These are phyloP conservation scores for Agrypnia vestita DNA, from an alignment of 1,140 invertebrate species.

Conservation along the genomic window DNA sequence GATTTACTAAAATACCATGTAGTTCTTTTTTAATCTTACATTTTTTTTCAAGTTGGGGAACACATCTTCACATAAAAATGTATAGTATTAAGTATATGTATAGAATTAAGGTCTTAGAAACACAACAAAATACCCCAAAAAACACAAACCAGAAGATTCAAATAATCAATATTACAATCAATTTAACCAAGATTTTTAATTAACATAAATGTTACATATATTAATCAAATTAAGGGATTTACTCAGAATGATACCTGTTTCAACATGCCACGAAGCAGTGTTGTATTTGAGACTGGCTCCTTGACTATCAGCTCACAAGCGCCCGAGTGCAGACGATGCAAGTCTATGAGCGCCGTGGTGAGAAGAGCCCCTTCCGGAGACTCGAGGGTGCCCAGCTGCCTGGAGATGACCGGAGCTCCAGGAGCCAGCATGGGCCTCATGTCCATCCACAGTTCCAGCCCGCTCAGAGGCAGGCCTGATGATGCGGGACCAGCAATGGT, in stretches of 20 bases:
- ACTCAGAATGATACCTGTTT: conserved; percentile 65
- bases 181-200: not conserved
- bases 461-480: conserved; percentile 11
- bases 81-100: too few species aligned
- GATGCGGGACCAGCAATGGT: conserved; percentile 47
- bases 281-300: conserved; percentile 68
- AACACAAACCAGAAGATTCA: too few species aligned
- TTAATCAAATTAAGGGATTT: not conserved
- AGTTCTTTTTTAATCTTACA: too few species aligned
- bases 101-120: too few species aligned
- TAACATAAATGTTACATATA: not conserved
- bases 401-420: conserved; percentile 76
- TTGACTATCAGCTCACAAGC: conserved; percentile 75
- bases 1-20: too few species aligned
- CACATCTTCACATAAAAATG: too few species aligned
- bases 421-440: conserved; percentile 78
- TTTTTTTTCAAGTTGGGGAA: too few species aligned
- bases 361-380: conserved; percentile 80
- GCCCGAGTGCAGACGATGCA: conserved; percentile 75
- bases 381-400: conserved; percentile 73
- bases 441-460: conserved; percentile 75
- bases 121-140: too few species aligned
- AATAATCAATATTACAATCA: too few species aligned
- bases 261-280: conserved; percentile 72
- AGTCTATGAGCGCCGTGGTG: conserved; percentile 74